These are phyloP conservation scores for Drosophila differens DNA, from an alignment of 2,888 invertebrate genomes.

Conservation along the genomic window DNA sequence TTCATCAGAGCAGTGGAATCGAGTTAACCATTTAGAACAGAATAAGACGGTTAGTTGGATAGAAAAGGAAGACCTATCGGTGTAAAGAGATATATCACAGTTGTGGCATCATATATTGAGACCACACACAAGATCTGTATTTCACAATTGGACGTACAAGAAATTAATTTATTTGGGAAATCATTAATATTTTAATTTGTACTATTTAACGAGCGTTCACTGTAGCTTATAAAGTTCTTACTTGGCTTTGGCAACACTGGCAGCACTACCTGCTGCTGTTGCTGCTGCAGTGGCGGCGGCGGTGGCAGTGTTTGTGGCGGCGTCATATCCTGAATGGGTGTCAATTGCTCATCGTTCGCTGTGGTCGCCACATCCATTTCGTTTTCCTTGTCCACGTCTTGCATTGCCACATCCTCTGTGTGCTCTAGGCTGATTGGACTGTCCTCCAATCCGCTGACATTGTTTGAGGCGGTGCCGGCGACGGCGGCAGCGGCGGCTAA, in stretches of 20 bases:
- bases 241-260: constrained; percentile 80
- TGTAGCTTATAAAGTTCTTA: constrained; percentile 40
- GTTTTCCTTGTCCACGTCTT: constrained; percentile 76
- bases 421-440: constrained; percentile 71
- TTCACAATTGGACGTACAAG: not conserved
- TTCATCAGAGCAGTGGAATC: not conserved
- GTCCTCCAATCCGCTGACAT: constrained; percentile 73
- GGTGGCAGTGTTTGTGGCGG: constrained; percentile 42
- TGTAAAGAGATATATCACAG: not conserved
- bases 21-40: not conserved
- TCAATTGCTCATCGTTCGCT: constrained; percentile 36
- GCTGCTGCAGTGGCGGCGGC: constrained; percentile 30
- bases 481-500: constrained; percentile 9
- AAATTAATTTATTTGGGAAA: not conserved
- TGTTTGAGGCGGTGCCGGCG: constrained; percentile 20
- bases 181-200: not conserved
- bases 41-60: not conserved
- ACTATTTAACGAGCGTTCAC: not conserved
- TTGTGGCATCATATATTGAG: not conserved
- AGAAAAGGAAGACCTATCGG: not conserved
- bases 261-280: constrained; percentile 53
- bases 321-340: constrained; percentile 51
- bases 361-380: constrained; percentile 58
- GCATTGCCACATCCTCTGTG: constrained; percentile 70
- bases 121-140: no score